Base-by-base conservation (phyloP, 2,797 vertebrate genomes). In the Chromis chromis region DNA sequence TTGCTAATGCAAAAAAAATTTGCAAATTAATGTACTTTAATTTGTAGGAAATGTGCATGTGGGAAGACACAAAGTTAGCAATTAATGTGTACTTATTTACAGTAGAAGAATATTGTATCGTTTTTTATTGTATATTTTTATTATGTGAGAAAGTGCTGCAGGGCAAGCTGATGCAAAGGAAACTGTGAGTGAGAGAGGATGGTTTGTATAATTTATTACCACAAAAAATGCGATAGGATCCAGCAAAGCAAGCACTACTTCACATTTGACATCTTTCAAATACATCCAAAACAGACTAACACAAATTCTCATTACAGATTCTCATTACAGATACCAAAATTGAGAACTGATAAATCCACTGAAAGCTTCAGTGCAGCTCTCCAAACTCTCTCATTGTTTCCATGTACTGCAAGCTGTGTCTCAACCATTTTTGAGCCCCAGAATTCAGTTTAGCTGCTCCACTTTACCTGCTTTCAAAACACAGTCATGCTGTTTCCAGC, bases 401-500 rank as follows among this genome's bases (percentile, higher is more conserved):
- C 24, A 24, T 50, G 27, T n/a, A 42, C 60, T 66, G 25, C 17
- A 65, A 70, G 55, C 48, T 60, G 44, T 52, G 74, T 82, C 67
- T 21, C 64, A 49, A 48, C 49, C 46, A 44, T 64, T 69, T 69
- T 57, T 24, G 28, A 78, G 82, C 19, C 16, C 0, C 39, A 77
- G 53, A 63, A 42, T 63, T 70, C 5, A 60, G 24, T 61, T 40
- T 27, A 42, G 56, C 62, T 66, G 11, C 46, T 59, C 24, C 25
- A 58, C 52, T 73, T 69, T 78, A 70, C 71, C 71, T 73, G 61
- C 74, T 86, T 76, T 76, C 54, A 71, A 78, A 88, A 78, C 67
- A 74, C 74, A 63, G 52, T 36, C 66, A 54, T 76, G 66, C 74
- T 70, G 68, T 84, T 91, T 76, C 67, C 62, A 64, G 63, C 53